These are phyloP conservation scores for Haplotaxodon microlepis DNA, from an alignment of 2,113 vertebrate genomes.

Conservation along the genomic window DNA sequence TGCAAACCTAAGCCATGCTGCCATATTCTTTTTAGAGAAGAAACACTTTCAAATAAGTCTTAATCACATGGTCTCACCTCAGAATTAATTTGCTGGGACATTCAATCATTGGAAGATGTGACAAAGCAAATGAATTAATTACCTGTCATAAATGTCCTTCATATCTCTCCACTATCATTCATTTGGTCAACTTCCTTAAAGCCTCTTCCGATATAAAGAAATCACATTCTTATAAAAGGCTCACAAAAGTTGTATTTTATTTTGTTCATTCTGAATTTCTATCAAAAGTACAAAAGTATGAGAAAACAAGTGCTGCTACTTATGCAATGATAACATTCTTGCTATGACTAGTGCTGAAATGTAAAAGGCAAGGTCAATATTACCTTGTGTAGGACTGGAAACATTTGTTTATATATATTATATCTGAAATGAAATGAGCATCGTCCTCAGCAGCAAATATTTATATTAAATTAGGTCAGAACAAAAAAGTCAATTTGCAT, in stretches of 20 bases:
- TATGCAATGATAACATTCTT: neutral
- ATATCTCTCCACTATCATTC: neutral
- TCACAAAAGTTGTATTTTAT: neutral
- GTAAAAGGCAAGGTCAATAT: neutral
- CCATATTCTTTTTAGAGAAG: neutral
- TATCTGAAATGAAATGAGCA: neutral
- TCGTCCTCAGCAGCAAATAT: neutral
- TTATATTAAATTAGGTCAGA: neutral
- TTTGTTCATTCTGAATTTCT: slow-evolving; percentile 27
- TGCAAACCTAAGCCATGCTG: neutral
- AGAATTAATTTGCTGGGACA: neutral
- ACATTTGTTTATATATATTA: neutral
- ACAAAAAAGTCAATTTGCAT: neutral
- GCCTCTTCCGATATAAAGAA: neutral
- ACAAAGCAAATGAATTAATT: neutral
- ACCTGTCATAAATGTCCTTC: neutral
- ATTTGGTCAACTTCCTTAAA: neutral
- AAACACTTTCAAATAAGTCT: neutral
- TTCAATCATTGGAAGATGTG: neutral
- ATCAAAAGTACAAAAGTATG: slow-evolving; percentile 22
- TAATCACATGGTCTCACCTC: neutral
- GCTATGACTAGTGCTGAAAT: neutral
- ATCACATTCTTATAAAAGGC: neutral
- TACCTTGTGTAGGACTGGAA: neutral
- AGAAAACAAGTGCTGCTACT: neutral